These are phyloP conservation scores for Poliocrania exsul DNA, from an alignment of 2,797 vertebrate species.

Conservation along the genomic window DNA sequence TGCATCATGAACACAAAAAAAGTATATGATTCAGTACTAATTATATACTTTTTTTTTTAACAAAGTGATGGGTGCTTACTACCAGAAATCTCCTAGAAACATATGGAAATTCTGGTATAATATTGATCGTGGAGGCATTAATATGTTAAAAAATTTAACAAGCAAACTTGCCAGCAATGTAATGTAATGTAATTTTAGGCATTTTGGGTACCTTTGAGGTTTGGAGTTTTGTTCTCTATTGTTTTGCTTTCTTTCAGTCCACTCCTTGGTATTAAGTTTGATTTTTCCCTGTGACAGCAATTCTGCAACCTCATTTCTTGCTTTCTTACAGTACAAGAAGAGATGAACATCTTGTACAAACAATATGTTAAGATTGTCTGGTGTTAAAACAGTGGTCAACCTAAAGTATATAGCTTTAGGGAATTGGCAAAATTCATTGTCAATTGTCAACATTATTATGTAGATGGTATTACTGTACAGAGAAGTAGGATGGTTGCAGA, in stretches of 20 bases:
- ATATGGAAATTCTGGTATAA: background rate
- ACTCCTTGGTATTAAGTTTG: background rate
- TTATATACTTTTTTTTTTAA: background rate
- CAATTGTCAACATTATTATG: background rate
- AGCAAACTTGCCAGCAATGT: background rate
- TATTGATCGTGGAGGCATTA: background rate
- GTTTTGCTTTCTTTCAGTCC: background rate
- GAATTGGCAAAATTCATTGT: background rate
- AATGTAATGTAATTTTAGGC: background rate
- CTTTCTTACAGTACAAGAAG: background rate
- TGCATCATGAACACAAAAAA: background rate
- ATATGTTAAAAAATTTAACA: background rate
- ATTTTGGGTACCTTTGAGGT: background rate
- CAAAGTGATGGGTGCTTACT: background rate
- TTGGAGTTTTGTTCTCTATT: background rate
- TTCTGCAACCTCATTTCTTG: background rate
- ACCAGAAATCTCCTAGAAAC: background rate
- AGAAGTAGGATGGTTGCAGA: background rate
- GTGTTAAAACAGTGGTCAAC: background rate
- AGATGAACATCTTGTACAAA: background rate
- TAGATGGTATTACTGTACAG: background rate
- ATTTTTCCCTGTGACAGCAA: background rate
- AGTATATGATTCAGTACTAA: background rate
- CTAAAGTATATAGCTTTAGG: background rate
- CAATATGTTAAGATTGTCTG: background rate